Evolutionary conservation across 2,113 vertebrate species (phyloP).

Genomic region (Bettongia penicillata): DNA sequence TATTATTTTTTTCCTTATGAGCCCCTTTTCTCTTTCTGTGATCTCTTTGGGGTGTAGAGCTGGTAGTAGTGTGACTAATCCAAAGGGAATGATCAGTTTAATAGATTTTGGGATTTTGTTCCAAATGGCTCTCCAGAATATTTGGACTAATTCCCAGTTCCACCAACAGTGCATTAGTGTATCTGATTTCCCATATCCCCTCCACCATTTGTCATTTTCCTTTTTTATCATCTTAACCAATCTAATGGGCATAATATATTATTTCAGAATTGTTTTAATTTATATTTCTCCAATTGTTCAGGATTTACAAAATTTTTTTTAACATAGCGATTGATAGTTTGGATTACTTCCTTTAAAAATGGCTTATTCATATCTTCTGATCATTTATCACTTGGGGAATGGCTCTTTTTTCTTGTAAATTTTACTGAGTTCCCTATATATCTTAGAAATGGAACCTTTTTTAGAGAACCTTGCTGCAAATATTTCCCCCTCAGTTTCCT

Average conservation of each 20-base stretch:
- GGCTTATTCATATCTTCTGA: background rate
- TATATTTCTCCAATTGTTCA: background rate
- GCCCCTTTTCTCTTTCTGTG: background rate
- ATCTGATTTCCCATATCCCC: background rate
- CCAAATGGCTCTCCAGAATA: background rate
- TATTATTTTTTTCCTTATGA: background rate
- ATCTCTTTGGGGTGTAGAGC: background rate
- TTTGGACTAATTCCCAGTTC: background rate
- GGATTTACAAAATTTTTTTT: background rate
- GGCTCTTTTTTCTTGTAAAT: background rate
- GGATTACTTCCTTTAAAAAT: background rate
- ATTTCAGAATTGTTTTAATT: background rate
- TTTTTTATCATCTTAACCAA: background rate
- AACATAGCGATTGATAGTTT: background rate
- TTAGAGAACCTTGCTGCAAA: background rate
- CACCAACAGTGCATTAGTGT: background rate
- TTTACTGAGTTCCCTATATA: background rate
- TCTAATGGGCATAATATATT: background rate
- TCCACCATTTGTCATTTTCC: background rate
- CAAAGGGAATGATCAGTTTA: background rate
- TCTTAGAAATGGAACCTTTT: background rate
- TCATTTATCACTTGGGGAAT: background rate
- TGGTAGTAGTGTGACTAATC: background rate
- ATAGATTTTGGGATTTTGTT: background rate
- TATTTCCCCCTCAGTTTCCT: background rate